Evolutionary conservation across 2,888 invertebrate species (phyloP), one percentile per base, ranked within the genome.

Genomic region (Aspidapion aeneum): DNA sequence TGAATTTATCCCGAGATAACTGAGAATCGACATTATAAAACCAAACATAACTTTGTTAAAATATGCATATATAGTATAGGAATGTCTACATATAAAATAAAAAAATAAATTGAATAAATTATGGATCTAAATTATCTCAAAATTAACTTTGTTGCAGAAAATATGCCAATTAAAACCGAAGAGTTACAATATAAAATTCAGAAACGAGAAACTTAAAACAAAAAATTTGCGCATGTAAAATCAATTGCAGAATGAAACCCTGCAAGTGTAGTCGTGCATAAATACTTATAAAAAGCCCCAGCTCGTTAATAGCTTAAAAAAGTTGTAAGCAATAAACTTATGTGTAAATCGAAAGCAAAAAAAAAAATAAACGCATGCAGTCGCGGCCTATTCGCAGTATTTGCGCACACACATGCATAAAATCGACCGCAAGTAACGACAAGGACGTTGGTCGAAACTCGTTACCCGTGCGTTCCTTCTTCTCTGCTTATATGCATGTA

Each of bases 401-500:
- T 52, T 18, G 55, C 63, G 59, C 52, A 51, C 49, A 58, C 57
- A 35, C 63, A 60, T 63, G 63, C 60, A 65, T 65, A 65, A 65
- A 65, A 65, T 65, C 65, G 48, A 60, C 59, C 55, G n/a, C n/a
- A n/a, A n/a, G n/a, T n/a, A n/a, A 60, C 49, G 65, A 65, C 18
- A 19, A 52, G 52, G 52, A 19, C 17, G 52, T 19, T 62, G 63
- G 62, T 60, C 62, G 59, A 63, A 63, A 66, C 66, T 66, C 66
- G 66, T 66, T 66, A 66, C 60, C 59, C 52, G 52, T 64, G 59
- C 66, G 61, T 64, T 66, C 60, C 57, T 61, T 58, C 61, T 58
- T 61, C 63, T 61, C 66, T 60, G 63, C 66, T 66, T 66, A 66
- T 69, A 69, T 70, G 71, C 73, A 74, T 74, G 73, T 75, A 77